These are phyloP conservation scores for Stomatorhinus walkeri DNA, from an alignment of 2,797 vertebrate species.

Conservation along the genomic window DNA sequence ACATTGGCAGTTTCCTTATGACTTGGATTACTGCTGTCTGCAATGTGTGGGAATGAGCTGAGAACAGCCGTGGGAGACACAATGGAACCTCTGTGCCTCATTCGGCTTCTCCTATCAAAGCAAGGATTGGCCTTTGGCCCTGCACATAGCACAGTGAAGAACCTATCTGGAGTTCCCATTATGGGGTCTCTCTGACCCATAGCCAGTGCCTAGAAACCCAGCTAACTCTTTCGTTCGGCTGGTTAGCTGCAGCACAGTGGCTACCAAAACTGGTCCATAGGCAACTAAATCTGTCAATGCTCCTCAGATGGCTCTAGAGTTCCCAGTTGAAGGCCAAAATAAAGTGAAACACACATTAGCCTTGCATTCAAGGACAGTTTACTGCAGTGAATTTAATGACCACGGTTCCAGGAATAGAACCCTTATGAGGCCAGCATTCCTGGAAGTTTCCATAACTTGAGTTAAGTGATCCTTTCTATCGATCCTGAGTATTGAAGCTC, in stretches of 20 bases:
- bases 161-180: not conserved
- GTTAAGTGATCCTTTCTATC: conserved; percentile 58
- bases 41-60: not conserved
- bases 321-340: not conserved
- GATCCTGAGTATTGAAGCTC: conserved; percentile 49
- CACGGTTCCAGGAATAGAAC: conserved; percentile 55
- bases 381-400: conserved; percentile 46
- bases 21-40: not conserved
- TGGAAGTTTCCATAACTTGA: conserved; percentile 37
- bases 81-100: not conserved
- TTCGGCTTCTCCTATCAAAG: not conserved
- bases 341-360: not conserved
- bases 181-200: not conserved
- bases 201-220: not conserved
- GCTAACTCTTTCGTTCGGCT: not conserved
- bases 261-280: not conserved
- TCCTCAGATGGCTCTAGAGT: not conserved
- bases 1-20: not conserved
- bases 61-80: not conserved
- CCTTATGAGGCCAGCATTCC: conserved; percentile 34
- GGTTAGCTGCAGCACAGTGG: not conserved
- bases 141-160: not conserved
- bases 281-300: not conserved
- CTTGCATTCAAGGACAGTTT: conserved; percentile 30
- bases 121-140: not conserved